Evolutionary conservation across 1,140 invertebrate species (phyloP).

Genomic region (Drosophila chauvacae): DNA sequence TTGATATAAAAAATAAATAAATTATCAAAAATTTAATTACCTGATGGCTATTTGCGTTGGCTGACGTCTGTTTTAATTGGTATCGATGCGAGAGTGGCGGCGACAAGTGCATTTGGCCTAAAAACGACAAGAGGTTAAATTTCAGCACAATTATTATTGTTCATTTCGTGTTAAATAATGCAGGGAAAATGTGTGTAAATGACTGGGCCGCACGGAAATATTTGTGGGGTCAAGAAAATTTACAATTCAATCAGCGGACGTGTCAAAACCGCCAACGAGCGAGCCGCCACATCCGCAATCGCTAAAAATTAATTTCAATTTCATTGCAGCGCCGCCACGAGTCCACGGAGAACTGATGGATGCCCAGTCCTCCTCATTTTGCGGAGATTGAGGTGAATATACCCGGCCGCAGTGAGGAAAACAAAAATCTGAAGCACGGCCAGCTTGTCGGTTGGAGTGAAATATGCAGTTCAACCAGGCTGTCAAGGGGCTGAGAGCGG

Average conservation of each 20-base stretch:
- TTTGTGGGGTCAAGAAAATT: constrained; percentile 43
- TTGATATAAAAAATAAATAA: constrained; percentile 48
- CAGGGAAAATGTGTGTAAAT: constrained; percentile 6
- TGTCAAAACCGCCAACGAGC: constrained; percentile 48
- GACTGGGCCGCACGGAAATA: constrained; percentile 1
- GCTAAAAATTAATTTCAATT: constrained; percentile 84
- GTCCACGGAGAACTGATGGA: neutral
- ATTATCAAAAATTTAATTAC: constrained; percentile 68
- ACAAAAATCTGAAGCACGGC: constrained; percentile 55
- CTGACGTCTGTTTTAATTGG: constrained; percentile 37
- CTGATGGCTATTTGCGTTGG: constrained; percentile 50
- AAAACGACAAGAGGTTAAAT: constrained; percentile 45
- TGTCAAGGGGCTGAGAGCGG: constrained; percentile 8
- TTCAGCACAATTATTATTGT: constrained; percentile 17
- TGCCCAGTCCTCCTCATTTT: neutral
- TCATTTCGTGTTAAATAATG: constrained; percentile 32
- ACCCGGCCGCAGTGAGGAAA: constrained; percentile 36
- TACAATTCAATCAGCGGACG: constrained; percentile 71
- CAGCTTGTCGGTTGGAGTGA: constrained; percentile 43
- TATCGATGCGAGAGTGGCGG: constrained; percentile 32
- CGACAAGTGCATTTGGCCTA: constrained; percentile 34
- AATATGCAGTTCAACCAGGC: constrained; percentile 67
- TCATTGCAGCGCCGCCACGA: constrained; percentile 55
- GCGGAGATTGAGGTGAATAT: constrained; percentile 9
- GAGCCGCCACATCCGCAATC: constrained; percentile 78